Evolutionary conservation across 1,140 invertebrate species (phyloP).

Genomic region (Magallana gigas): DNA sequence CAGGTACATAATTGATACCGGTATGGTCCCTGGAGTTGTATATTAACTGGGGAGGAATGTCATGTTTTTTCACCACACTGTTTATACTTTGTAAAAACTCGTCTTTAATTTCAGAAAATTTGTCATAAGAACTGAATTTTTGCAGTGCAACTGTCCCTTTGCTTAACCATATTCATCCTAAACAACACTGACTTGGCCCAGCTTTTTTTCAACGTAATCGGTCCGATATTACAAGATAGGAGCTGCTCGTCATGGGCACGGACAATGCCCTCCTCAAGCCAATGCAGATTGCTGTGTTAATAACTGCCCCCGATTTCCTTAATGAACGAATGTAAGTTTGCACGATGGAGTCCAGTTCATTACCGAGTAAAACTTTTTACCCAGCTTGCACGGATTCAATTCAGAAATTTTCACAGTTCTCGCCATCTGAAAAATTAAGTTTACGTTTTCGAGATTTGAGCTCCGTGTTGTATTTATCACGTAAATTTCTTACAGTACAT

Average conservation of each 20-base stretch:
- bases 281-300: conserved; percentile 17
- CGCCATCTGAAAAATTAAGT: conserved; percentile 29
- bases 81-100: conserved; percentile 29
- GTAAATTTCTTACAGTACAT: not conserved
- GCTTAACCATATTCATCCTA: conserved; percentile 40
- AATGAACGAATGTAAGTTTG: conserved; percentile 16
- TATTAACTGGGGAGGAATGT: conserved; percentile 37
- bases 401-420: not conserved
- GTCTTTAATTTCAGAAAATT: conserved; percentile 29
- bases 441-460: not conserved
- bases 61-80: conserved; percentile 7
- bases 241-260: not conserved
- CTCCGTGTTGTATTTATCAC: conserved; percentile 12
- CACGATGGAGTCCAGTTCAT: conserved; percentile 21
- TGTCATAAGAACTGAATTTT: conserved; percentile 37
- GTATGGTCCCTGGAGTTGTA: conserved; percentile 16
- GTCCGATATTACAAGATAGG: conserved; percentile 16
- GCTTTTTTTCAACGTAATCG: not conserved
- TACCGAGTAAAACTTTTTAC: not conserved
- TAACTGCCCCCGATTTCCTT: conserved; percentile 37
- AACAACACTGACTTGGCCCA: conserved; percentile 39
- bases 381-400: not conserved
- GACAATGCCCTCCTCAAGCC: conserved; percentile 4
- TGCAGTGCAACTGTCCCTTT: conserved; percentile 41
- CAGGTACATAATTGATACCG: conserved; percentile 19